Evolutionary conservation across 2,888 invertebrate genomes (phyloP), one percentile per base, ranked within the genome.

Genomic region (Lasioglossum figueresi): DNA sequence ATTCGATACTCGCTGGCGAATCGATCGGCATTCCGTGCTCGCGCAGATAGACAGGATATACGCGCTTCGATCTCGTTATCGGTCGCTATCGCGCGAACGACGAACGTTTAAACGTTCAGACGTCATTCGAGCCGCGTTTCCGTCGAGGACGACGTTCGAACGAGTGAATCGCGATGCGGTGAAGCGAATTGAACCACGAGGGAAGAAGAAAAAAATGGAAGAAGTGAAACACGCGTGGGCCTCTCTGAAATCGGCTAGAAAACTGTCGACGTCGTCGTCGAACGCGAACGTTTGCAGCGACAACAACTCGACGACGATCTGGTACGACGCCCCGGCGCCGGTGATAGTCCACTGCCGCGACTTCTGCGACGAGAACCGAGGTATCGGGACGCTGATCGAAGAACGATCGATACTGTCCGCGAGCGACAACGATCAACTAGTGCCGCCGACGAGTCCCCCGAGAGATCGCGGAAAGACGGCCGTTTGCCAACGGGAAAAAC

Each of bases 321-420:
- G 94, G 94, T 94, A 94, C 92, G 94, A 94, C 83, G 88, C 85
- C 16, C 93, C 93, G 31, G 89, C 90, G 34, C 94, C 94, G 12
- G 90, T 92, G 43, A 94, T 94, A 86, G 89, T 94, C 34, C 94
- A 94, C 85, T 91, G 90, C 31, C 91, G 86, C n/a, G 87, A 88
- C 27, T 92, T 92, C 37, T 34, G 27, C n/a, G 77, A 80, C n/a
- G 70, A 40, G 37, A 40, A 40, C 14, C 40, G 40, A n/a, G 68
- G 70, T 23, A 14, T 27, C 31, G 72, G 43, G 0, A 19, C n/a
- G 8, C 34, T 0, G 63, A 31, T 40, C 48, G 19, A 37, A 1
- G 40, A 40, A 12, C 66, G 70, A 40, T 12, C 40, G 34, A 37
- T 0, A 31, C 31, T 16, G 63, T 4, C 66, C 23, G 34, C 0